Evolutionary conservation across 2,113 vertebrate genomes (phyloP).

Genomic region (Amphiprion ocellaris): DNA sequence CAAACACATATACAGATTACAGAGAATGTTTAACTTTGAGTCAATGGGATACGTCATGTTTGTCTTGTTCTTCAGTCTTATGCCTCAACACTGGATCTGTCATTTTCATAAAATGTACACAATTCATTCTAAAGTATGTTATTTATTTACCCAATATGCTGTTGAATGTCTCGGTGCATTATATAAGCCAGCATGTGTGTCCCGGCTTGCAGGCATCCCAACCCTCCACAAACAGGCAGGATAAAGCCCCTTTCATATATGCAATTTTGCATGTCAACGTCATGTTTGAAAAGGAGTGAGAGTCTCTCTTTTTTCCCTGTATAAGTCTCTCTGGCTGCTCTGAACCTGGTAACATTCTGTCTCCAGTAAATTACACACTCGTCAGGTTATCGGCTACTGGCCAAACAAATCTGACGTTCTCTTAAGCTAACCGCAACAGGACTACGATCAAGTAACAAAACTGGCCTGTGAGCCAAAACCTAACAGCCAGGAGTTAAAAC

Average conservation of each 20-base stretch:
- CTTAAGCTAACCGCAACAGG: not conserved
- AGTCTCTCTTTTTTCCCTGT: not conserved
- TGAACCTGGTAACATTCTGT: not conserved
- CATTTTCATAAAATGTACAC: too few species aligned
- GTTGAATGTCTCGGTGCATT: not conserved
- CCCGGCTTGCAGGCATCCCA: not conserved
- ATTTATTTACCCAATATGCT: not conserved
- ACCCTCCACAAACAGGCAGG: constrained; percentile 1
- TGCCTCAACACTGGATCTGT: too few species aligned
- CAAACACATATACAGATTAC: too few species aligned
- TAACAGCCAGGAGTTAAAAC: too few species aligned
- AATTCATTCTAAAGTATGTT: too few species aligned
- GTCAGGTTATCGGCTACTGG: not conserved
- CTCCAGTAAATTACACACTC: constrained; percentile 12
- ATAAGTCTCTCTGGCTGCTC: not conserved
- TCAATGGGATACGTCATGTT: too few species aligned
- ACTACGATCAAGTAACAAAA: not conserved
- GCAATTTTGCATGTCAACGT: constrained; percentile 26
- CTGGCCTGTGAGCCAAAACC: not conserved
- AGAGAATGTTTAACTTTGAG: too few species aligned
- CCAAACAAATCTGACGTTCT: not conserved
- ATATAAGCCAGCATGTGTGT: not conserved
- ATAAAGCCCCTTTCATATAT: constrained; percentile 31
- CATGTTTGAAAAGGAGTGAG: constrained; percentile 31
- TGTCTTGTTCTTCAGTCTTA: too few species aligned